Conservation (phyloP, 2,113 vertebrate genomes). For the Pteropus alecto region DNA sequence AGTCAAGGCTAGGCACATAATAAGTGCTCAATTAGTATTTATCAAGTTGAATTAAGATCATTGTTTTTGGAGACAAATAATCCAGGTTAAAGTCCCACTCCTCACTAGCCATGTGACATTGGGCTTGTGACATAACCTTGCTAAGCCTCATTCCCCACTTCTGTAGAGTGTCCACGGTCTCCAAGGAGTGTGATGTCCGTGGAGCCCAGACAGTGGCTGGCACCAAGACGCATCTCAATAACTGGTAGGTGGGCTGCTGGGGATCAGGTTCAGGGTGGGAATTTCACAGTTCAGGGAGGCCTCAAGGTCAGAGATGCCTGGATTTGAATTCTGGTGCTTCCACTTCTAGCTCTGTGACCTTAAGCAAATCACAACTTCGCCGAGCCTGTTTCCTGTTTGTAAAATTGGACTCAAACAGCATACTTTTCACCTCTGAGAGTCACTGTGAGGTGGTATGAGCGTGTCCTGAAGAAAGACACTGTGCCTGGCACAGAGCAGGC, state of each 20-base stretch:
- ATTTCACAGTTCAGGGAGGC: accelerated
- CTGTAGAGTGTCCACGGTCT: accelerated
- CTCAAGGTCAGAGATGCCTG: not conserved
- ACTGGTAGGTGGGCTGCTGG: not conserved
- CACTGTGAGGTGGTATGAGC: accelerated
- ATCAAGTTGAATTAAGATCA: not conserved
- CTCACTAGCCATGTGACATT: not conserved
- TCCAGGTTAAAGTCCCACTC: not conserved
- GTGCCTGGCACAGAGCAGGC: not conserved
- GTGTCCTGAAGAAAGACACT: not conserved
- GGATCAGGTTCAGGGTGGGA: not conserved
- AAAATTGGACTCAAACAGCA: not conserved
- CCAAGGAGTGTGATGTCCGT: not conserved
- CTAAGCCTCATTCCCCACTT: not conserved
- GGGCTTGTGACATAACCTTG: not conserved
- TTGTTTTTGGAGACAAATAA: not conserved
- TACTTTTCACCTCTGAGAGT: not conserved
- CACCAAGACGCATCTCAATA: accelerated
- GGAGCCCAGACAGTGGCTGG: not conserved
- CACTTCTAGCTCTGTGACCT: not conserved
- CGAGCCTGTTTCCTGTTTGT: not conserved
- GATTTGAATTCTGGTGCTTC: not conserved
- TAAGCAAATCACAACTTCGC: not conserved
- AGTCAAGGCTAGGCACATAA: not conserved
- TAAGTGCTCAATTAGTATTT: not conserved